Evolutionary conservation across 2,888 invertebrate genomes (phyloP).

Genomic region (Apodemia arnacis): DNA sequence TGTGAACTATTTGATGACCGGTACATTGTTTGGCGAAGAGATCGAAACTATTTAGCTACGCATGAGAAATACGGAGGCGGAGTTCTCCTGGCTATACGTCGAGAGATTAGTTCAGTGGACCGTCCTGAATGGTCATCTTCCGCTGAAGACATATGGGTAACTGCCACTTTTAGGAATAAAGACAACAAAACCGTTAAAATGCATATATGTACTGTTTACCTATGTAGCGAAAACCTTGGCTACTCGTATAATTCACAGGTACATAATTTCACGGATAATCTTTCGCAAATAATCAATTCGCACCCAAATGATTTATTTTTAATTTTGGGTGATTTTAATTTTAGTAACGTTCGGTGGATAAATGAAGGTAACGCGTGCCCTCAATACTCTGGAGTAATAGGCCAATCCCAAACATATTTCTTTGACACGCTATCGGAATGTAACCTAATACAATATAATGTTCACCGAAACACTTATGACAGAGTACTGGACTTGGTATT

Average conservation of each 20-base stretch:
- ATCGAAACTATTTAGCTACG: not conserved
- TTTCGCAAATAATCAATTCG: not conserved
- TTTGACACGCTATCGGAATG: slow-evolving; percentile 23
- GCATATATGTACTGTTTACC: slow-evolving; percentile 13
- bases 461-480: slow-evolving; percentile 27
- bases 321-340: slow-evolving; percentile 14
- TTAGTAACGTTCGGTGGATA: not conserved
- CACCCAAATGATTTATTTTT: slow-evolving; percentile 4
- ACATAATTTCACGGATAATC: not conserved
- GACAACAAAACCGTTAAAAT: not conserved
- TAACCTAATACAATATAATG: slow-evolving; percentile 43
- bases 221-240: not conserved
- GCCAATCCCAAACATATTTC: not conserved
- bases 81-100: not conserved
- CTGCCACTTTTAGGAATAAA: too few relatives aligned
- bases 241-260: not conserved
- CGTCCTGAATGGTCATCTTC: too few relatives aligned
- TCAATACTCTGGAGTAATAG: too few relatives aligned
- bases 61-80: not conserved
- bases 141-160: too few relatives aligned
- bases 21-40: not conserved
- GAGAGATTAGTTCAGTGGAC: too few relatives aligned
- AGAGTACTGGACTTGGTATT: slow-evolving; percentile 56
- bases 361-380: too few relatives aligned
- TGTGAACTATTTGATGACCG: slow-evolving; percentile 11